A percentile compares a stretch with the other conserved stretches of the same genome.
phyloP scores from a whole-genome alignment of 1,140 invertebrate genomes.

The Elymnias hypermnestra region DNA sequence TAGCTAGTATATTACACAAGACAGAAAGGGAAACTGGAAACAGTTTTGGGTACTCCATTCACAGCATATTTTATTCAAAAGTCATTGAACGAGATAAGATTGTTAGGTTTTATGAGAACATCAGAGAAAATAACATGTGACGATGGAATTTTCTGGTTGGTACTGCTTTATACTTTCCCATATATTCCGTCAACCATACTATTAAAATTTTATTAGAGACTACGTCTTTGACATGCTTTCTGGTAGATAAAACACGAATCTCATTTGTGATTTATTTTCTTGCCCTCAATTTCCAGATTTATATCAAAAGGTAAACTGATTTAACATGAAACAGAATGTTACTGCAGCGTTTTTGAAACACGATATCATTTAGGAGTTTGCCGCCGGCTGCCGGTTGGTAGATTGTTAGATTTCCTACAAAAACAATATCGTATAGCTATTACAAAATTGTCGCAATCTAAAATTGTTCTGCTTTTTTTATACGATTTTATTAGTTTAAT shows the following conservation, averaged over 20 bases:
- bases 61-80: slow-evolving; percentile 41
- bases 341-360: background rate
- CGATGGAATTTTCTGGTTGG: slow-evolving; percentile 40
- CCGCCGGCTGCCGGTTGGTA: too few relatives aligned
- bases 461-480: too few relatives aligned
- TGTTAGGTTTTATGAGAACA: slow-evolving; percentile 46
- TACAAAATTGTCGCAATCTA: too few relatives aligned
- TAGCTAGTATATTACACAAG: background rate
- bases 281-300: slow-evolving; percentile 6
- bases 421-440: too few relatives aligned
- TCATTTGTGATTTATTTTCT: slow-evolving; percentile 19
- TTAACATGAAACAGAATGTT: slow-evolving; percentile 3
- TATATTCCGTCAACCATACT: slow-evolving; percentile 28
- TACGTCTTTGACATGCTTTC: slow-evolving; percentile 22
- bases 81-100: slow-evolving; percentile 46
- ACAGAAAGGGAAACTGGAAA: slow-evolving; percentile 5
- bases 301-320: slow-evolving; percentile 6
- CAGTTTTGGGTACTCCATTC: slow-evolving; percentile 18
- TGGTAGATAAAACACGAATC: slow-evolving; percentile 16
- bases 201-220: slow-evolving; percentile 50
- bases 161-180: slow-evolving; percentile 34
- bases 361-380: background rate
- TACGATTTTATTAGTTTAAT: too few relatives aligned
- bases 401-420: too few relatives aligned
- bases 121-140: slow-evolving; percentile 52